Conservation (phyloP, 2,113 vertebrate species). For the Neolamprologus longior region DNA sequence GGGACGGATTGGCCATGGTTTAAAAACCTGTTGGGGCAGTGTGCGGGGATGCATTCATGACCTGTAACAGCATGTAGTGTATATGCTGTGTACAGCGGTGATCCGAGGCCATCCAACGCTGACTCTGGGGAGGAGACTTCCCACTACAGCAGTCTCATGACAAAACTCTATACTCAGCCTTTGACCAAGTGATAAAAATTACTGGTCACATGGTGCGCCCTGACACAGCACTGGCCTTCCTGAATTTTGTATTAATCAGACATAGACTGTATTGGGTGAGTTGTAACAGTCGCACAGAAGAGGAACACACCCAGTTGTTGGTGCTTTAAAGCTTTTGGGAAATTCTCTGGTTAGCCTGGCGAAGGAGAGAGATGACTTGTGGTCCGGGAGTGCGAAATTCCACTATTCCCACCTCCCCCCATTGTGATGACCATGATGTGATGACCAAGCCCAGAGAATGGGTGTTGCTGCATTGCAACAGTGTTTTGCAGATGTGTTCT, state of each 20-base stretch:
- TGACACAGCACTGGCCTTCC: neutral
- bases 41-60: neutral
- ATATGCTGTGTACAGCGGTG: neutral
- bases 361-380: neutral
- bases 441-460: neutral
- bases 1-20: neutral
- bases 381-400: neutral
- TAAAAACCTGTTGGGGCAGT: neutral
- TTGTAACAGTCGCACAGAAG: neutral
- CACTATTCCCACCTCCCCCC: neutral
- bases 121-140: neutral
- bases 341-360: neutral
- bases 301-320: neutral
- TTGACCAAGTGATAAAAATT: neutral
- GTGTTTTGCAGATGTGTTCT: neutral
- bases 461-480: neutral
- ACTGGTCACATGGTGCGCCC: neutral
- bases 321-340: neutral
- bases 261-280: neutral
- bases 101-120: neutral
- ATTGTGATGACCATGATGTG: neutral
- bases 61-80: neutral
- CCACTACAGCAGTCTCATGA: neutral
- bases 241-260: neutral
- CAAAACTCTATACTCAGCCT: neutral